Conservation (phyloP, 1,140 invertebrate species). For the Mizuhopecten yessoensis region DNA sequence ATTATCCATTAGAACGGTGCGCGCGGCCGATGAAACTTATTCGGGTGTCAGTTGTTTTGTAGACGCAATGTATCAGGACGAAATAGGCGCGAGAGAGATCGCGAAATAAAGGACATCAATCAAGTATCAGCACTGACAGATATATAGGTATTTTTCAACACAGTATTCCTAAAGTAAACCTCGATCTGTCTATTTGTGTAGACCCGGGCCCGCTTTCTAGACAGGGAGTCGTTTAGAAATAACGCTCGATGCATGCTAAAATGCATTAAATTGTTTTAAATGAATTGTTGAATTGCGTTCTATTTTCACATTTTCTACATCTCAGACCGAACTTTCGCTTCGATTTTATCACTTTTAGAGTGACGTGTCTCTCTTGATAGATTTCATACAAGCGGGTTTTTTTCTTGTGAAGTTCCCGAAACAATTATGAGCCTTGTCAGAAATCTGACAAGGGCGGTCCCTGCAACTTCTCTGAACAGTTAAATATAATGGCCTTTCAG, state of each 20-base stretch:
- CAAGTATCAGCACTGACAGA: neutral
- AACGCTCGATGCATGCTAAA: neutral
- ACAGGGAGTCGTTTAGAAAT: neutral
- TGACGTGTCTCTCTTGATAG: neutral
- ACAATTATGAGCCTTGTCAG: too few relatives aligned
- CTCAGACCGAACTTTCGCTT: neutral
- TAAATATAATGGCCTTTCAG: too few relatives aligned
- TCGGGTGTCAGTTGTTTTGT: neutral
- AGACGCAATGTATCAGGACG: slow-evolving; percentile 1
- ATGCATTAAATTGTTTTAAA: slow-evolving; percentile 9
- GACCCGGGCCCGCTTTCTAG: neutral
- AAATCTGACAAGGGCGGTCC: too few relatives aligned
- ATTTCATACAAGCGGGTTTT: neutral
- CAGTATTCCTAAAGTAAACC: neutral
- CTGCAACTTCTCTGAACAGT: too few relatives aligned
- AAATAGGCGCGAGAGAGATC: neutral
- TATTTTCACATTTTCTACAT: neutral
- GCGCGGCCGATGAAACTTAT: neutral
- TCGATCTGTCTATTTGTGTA: neutral
- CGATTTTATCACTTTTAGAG: neutral
- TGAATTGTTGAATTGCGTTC: slow-evolving; percentile 13
- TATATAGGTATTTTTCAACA: neutral
- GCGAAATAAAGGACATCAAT: neutral
- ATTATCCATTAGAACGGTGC: neutral
- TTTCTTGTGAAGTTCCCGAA: neutral